These are phyloP conservation scores for Nylanderia fulva DNA, from an alignment of 1,140 invertebrate genomes.

Conservation along the genomic window DNA sequence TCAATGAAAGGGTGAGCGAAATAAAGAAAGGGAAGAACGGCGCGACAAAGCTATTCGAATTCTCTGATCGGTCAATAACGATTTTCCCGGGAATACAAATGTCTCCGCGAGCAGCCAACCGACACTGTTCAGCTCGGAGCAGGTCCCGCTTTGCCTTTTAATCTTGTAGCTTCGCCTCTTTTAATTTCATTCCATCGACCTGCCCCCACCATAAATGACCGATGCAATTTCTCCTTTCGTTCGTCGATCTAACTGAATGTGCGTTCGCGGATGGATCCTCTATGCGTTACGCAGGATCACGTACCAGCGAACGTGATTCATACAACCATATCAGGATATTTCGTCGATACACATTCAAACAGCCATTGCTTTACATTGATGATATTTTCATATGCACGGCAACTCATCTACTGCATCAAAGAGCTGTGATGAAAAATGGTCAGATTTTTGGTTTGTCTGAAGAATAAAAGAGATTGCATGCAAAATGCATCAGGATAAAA, in stretches of 20 bases:
- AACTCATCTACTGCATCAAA: background rate
- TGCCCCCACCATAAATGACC: conserved; percentile 52
- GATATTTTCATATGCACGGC: conserved; percentile 9
- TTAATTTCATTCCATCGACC: conserved; percentile 80
- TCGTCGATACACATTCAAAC: conserved; percentile 23
- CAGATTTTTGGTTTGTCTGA: background rate
- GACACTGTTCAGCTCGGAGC: conserved; percentile 63
- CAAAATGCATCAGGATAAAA: background rate
- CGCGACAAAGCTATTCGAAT: conserved; percentile 43
- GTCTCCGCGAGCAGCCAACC: conserved; percentile 67
- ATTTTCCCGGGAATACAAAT: conserved; percentile 78
- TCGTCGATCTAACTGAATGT: conserved; percentile 48
- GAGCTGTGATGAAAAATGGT: background rate
- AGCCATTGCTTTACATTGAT: conserved; percentile 8
- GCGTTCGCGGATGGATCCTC: conserved; percentile 31
- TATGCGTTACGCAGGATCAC: conserved; percentile 9
- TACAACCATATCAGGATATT: conserved; percentile 12
- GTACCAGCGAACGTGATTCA: background rate
- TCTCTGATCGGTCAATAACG: conserved; percentile 76
- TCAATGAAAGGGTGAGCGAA: background rate
- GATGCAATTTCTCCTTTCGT: conserved; percentile 75
- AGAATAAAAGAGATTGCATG: background rate
- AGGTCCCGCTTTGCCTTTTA: conserved; percentile 77
- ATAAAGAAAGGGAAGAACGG: conserved; percentile 49
- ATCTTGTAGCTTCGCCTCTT: conserved; percentile 80